Conservation (phyloP, 1,140 invertebrate genomes). For the Apis laboriosa region DNA sequence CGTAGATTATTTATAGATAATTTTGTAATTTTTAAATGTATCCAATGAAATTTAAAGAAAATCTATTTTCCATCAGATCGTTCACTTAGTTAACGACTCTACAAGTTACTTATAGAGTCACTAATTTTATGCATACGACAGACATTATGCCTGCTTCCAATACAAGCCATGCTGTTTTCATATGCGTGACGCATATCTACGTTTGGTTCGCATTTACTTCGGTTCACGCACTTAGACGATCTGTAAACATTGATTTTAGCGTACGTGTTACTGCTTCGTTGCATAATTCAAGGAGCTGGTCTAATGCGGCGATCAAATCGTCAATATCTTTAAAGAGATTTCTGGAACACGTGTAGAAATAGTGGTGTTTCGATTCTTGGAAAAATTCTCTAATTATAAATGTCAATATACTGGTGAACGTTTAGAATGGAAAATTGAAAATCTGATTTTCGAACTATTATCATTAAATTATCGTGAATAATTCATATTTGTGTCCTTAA, state of each 20-base stretch:
- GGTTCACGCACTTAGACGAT: not conserved
- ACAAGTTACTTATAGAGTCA: not conserved
- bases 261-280: not conserved
- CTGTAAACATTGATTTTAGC: conserved; percentile 4
- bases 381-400: too few relatives aligned
- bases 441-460: too few relatives aligned
- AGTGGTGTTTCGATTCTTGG: not conserved
- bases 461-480: too few relatives aligned
- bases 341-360: not conserved
- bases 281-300: conserved; percentile 5
- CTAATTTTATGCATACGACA: not conserved
- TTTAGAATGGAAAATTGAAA: too few relatives aligned
- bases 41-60: too few relatives aligned
- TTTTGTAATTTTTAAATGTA: too few relatives aligned
- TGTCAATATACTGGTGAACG: too few relatives aligned
- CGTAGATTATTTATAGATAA: too few relatives aligned
- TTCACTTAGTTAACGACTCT: too few relatives aligned
- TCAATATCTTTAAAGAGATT: not conserved
- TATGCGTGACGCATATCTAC: not conserved
- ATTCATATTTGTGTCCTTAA: too few relatives aligned
- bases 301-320: not conserved
- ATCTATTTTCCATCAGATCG: too few relatives aligned
- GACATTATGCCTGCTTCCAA: not conserved
- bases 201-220: not conserved
- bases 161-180: not conserved